phyloP scores from a whole-genome alignment of 2,113 vertebrate genomes.

The Poeciliopsis retropinna region DNA sequence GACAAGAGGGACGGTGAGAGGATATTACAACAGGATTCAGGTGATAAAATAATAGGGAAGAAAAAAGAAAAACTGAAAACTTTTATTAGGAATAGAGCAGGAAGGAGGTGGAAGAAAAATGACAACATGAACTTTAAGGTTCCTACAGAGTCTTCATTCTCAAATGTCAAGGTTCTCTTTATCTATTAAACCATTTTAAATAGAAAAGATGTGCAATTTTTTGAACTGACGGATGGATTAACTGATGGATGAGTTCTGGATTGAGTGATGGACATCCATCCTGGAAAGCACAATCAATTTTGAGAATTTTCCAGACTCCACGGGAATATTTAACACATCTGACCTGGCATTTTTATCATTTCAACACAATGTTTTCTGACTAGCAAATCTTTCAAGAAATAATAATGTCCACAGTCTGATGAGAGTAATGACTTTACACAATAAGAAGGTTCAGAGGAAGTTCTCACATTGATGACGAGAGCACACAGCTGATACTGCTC shows the following conservation, averaged over 20 bases:
- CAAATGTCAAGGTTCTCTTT: neutral
- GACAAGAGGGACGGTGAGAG: neutral
- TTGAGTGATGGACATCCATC: too few species aligned
- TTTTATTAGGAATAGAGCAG: neutral
- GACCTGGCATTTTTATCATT: neutral
- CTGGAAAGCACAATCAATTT: too few species aligned
- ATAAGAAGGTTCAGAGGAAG: too few species aligned
- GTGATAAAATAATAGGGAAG: neutral
- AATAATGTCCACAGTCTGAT: neutral
- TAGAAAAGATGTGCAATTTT: neutral
- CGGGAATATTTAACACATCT: neutral
- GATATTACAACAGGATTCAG: neutral
- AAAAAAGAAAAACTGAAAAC: neutral
- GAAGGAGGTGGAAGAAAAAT: neutral
- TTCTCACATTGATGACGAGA: slow-evolving; percentile 92
- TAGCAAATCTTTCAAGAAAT: neutral
- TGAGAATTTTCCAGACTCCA: too few species aligned
- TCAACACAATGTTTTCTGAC: neutral
- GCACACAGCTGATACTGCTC: slow-evolving; percentile 98
- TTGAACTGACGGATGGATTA: too few species aligned
- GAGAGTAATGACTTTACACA: neutral
- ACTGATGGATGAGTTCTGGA: too few species aligned
- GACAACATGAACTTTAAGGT: neutral
- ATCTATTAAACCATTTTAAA: neutral
- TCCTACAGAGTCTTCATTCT: neutral